These are phyloP conservation scores for Eidolon helvum DNA, from an alignment of 2,113 vertebrate genomes.

Conservation along the genomic window DNA sequence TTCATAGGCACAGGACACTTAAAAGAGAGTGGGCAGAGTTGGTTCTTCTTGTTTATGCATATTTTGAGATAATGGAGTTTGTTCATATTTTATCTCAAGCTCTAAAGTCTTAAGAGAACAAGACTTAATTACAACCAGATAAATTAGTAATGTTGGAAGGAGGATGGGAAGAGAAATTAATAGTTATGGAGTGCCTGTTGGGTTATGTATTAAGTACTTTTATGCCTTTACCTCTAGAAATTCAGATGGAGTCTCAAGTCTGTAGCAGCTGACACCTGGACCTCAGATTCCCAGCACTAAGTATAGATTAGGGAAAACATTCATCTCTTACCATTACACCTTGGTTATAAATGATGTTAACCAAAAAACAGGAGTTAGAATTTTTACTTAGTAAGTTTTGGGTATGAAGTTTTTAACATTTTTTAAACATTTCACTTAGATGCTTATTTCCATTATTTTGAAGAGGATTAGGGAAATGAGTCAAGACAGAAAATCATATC, in stretches of 20 bases:
- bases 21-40: not conserved
- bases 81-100: not conserved
- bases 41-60: not conserved
- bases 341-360: not conserved
- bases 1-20: not conserved
- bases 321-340: not conserved
- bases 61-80: not conserved
- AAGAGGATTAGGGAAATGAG: not conserved
- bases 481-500: not conserved
- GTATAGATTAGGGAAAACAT: not conserved
- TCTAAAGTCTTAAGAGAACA: not conserved
- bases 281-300: not conserved
- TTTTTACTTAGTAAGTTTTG: conserved; percentile 38
- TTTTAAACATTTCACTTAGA: not conserved
- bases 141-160: not conserved
- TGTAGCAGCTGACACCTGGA: not conserved
- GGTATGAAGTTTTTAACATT: not conserved
- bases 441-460: not conserved
- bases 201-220: not conserved
- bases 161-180: not conserved
- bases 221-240: not conserved
- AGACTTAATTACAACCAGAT: not conserved
- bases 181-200: not conserved
- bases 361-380: not conserved
- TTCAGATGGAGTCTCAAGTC: not conserved